Evolutionary conservation across 2,113 vertebrate species (phyloP), one percentile per base, ranked within the genome.

Genomic region (Blennius ocellaris): DNA sequence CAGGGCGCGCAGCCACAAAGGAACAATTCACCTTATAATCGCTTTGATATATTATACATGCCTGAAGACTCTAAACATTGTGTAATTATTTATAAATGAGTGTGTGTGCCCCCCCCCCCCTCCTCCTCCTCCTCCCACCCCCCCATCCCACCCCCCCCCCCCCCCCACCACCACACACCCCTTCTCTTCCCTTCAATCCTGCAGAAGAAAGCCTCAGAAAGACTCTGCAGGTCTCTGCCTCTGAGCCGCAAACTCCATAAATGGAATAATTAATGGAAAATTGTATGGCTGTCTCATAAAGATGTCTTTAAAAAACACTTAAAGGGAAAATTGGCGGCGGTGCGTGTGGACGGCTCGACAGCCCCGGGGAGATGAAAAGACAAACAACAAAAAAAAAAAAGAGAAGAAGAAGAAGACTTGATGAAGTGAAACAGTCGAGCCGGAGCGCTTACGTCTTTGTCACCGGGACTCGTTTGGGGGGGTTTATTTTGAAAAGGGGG

Each of bases 41-140:
- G 96, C 97, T 98, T 98, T 98, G 97, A 99, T 99, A 98, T 97
- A 98, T 98, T 97, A 97, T 97, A 98, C 96, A 97, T 96, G 96
- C 95, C 96, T 96, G 95, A 95, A 97, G 97, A 97, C 96, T 96
- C 96, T 96, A 98, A 98, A 98, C 97, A 97, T 97, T 98, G 96
- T 97, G 96, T 98, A 98, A 98, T 97, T 98, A 98, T 98, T 98
- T 98, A 98, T 98, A 97, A 98, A 99, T 98, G 97, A 97, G 95
- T 95, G 94, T 92, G 96, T 95, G 95, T 69, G 93, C 71, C 94
- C 21, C 21, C 21, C 21, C 21, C 21, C 21, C 21, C 21, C 21
- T 4, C 21, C 21, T 4, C 21, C 21, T 4, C 21, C 21, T 4
- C 21, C n/a, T n/a, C 71, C 94, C 21, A 2, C 21, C 21, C 21